Base-by-base conservation (phyloP, 23 tunicate genomes). In the Halocynthia roretzi region DNA sequence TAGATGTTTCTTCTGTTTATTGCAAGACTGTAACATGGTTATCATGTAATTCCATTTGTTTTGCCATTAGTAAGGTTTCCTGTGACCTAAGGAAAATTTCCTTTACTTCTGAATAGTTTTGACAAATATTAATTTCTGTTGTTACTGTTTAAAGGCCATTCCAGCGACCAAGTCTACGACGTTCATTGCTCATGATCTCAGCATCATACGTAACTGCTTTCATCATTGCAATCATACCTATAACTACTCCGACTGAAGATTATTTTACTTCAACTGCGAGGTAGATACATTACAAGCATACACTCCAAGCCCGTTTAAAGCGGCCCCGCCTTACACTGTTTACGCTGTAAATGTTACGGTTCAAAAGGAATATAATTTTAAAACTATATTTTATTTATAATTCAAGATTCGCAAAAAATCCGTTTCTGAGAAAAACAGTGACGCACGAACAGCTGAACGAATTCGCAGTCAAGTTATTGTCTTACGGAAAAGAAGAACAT, bases 391-490 rank as follows among this genome's bases (percentile, higher is more conserved):
- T 31, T 0, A 31, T 31, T 31, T 31, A 1, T 31, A 31, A 31
- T 31, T 31, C 44, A 31, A 65, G 70, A 15, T 65, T 65, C 31
- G 22, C 19, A 11, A 65, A 65, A 48, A 65, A 65, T 15, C 70
- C 19, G 10, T 65, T 65, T 48, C 6, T 65, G 9, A 40, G 31
- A 65, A 65, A 15, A 15, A 9, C 22, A 10, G 70, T 65, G 22
- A 48, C 22, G 10, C 70, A 48, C 22, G 9, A 40, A 65, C 70
- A 65, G 31, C 18, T 65, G 48, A 65, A 48, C 31, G 31, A 20
- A 9, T 65, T 65, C 19, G 70, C 70, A 9, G 31, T 20, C 70
- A 65, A 65, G 19, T 11, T 65, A 15, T 65, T 48, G 70, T 65
- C 70, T 1, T 65, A 65, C 31, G 19, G 19, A 65, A 65, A 40